A percentile compares a stretch with the other conserved stretches of the same genome.
phyloP scores from a whole-genome alignment of 2,797 vertebrate species.

The Helarctos malayanus region DNA sequence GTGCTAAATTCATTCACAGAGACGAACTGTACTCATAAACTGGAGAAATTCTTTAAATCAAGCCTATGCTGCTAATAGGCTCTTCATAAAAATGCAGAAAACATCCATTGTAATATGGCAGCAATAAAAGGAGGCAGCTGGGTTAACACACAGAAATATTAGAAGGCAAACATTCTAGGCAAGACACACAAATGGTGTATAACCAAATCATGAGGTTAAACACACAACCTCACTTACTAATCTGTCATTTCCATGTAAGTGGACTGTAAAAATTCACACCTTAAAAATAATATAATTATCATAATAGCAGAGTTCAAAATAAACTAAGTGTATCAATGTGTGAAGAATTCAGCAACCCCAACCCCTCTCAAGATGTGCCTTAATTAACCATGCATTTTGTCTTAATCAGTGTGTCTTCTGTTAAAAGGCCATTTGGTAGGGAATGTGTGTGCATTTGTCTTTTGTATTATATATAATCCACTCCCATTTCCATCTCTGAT shows the following conservation, averaged over 20 bases:
- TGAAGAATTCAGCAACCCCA: background rate
- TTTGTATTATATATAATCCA: conserved; percentile 60
- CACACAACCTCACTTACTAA: conserved; percentile 41
- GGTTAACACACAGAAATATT: conserved; percentile 66
- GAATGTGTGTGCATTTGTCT: conserved; percentile 32
- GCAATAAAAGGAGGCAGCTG: conserved; percentile 82
- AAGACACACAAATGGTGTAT: conserved; percentile 1
- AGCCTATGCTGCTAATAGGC: conserved; percentile 79
- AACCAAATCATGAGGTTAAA: conserved; percentile 66
- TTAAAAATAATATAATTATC: conserved; percentile 68
- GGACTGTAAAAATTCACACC: conserved; percentile 52
- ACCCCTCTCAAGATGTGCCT: background rate
- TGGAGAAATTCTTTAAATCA: conserved; percentile 83
- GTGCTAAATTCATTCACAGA: conserved; percentile 85
- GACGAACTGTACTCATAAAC: conserved; percentile 76
- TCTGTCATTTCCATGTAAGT: conserved; percentile 60
- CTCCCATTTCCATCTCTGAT: conserved; percentile 59
- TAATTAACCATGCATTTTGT: conserved; percentile 57
- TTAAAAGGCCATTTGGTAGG: conserved; percentile 52
- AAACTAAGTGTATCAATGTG: background rate
- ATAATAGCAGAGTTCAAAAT: conserved; percentile 57
- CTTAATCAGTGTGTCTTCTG: conserved; percentile 56
- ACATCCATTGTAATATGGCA: conserved; percentile 79
- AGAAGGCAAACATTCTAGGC: conserved; percentile 43
- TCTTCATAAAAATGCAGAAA: conserved; percentile 82